Base-by-base conservation (phyloP, 2,113 vertebrate species). In the Protobothrops mucrosquamatus region DNA sequence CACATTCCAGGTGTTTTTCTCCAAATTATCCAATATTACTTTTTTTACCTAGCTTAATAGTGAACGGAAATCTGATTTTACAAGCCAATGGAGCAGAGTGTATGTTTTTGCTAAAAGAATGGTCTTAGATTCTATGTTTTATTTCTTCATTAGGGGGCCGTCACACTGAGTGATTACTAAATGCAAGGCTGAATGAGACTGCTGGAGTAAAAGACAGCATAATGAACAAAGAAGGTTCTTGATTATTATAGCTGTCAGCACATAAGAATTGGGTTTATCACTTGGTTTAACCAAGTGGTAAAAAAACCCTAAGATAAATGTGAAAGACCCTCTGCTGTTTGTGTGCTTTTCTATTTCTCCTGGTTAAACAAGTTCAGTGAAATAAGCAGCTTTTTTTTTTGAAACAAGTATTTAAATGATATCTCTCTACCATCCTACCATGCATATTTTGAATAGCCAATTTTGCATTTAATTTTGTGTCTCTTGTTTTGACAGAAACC, bases 81-180 rank as follows among this genome's bases (percentile, higher is more conserved):
- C 97, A 98, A 96, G 95, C 96, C 98, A 98, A 92, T 97, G 97
- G 97, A 98, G 98, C 98, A 98, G 93, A 97, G 96, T 96, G 96
- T 97, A 95, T 97, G 96, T 97, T 96, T 97, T 96, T 96, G 96
- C 96, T 95, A 97, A 96, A 98, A 97, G 97, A 97, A 97, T 97
- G 97, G 97, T 97, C 96, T 97, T 94, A 93, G 97, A 97, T 97
- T 97, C 97, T 97, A 96, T 96, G 94, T 98, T 98, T 98, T 98
- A 98, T 98, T 98, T 98, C 97, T 98, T 98, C 98, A 98, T 98
- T 98, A 98, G 98, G 93, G 97, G 88, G 89, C 97, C 95, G 98
- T 98, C 98, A 98, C 98, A 98, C 95, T 97, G 98, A 98, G 98
- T 39, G 97, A 98, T 98, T 98, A 97, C 98, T 97, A 98, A 98